A percentile compares a stretch with the other conserved stretches of the same genome.
These are phyloP conservation scores for Tetrao urogallus DNA, from an alignment of 2,113 vertebrate genomes.

Conservation along the genomic window DNA sequence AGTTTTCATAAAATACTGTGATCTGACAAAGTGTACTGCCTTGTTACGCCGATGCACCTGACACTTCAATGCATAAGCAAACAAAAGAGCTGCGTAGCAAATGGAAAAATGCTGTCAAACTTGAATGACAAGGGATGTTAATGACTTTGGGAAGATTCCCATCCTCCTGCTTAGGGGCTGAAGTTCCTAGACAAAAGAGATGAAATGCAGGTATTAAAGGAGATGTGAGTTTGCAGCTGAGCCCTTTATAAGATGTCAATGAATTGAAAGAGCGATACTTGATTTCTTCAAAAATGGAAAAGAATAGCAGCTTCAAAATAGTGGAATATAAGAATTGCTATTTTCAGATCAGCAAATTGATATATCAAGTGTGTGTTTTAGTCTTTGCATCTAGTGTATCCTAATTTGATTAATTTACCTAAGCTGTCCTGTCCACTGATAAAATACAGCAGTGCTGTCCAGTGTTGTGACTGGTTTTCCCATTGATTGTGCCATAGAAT, in stretches of 20 bases:
- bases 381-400: background rate
- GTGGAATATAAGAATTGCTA: background rate
- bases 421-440: background rate
- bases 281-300: background rate
- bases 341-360: background rate
- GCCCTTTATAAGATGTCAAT: background rate
- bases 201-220: background rate
- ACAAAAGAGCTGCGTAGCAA: background rate
- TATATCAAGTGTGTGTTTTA: background rate
- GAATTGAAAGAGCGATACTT: background rate
- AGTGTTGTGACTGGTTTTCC: background rate
- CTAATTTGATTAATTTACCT: background rate
- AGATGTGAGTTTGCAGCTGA: background rate
- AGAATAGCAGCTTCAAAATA: background rate
- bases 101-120: background rate
- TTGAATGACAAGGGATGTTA: background rate
- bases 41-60: background rate
- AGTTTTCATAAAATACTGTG: background rate
- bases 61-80: background rate
- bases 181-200: background rate
- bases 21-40: background rate
- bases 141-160: background rate
- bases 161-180: background rate
- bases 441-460: background rate
- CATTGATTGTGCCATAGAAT: rapidly evolving